phyloP scores from a whole-genome alignment of 1,140 invertebrate genomes.

The Psilanteris sp. region DNA sequence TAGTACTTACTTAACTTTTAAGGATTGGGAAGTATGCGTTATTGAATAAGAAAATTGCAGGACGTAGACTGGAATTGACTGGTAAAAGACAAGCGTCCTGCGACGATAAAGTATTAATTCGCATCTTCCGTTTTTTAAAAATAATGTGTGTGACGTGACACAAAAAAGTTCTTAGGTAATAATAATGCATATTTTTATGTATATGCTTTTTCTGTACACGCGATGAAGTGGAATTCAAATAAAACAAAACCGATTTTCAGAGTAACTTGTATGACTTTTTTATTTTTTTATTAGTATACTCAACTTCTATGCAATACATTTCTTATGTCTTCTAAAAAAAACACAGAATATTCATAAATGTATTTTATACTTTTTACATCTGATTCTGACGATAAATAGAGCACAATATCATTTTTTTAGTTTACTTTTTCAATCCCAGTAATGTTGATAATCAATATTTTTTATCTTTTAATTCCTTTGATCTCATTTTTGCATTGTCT shows the following conservation, averaged over 20 bases:
- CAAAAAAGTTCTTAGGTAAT: conserved; percentile 71
- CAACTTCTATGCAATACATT: too few relatives aligned
- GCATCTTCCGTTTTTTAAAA: conserved; percentile 75
- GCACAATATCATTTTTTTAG: too few relatives aligned
- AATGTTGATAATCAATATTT: too few relatives aligned
- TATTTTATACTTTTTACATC: too few relatives aligned
- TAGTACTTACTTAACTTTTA: conserved; percentile 79
- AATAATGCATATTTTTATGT: conserved; percentile 80
- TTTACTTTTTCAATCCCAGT: too few relatives aligned
- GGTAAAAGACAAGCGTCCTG: background rate
- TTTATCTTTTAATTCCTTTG: too few relatives aligned
- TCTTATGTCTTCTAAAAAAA: too few relatives aligned
- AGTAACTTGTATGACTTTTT: conserved; percentile 14
- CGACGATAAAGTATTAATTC: conserved; percentile 75
- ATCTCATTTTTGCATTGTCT: too few relatives aligned
- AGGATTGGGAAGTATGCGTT: conserved; percentile 64
- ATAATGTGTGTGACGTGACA: conserved; percentile 56
- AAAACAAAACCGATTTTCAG: conserved; percentile 59
- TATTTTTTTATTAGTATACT: conserved; percentile 8
- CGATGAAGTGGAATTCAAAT: conserved; percentile 75
- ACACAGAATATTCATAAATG: too few relatives aligned
- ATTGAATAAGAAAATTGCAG: conserved; percentile 24
- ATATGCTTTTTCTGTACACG: conserved; percentile 81
- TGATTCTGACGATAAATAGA: too few relatives aligned
- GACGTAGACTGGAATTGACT: conserved; percentile 9